phyloP scores from a whole-genome alignment of 2,888 invertebrate genomes.

The Parnassius mnemosyne region DNA sequence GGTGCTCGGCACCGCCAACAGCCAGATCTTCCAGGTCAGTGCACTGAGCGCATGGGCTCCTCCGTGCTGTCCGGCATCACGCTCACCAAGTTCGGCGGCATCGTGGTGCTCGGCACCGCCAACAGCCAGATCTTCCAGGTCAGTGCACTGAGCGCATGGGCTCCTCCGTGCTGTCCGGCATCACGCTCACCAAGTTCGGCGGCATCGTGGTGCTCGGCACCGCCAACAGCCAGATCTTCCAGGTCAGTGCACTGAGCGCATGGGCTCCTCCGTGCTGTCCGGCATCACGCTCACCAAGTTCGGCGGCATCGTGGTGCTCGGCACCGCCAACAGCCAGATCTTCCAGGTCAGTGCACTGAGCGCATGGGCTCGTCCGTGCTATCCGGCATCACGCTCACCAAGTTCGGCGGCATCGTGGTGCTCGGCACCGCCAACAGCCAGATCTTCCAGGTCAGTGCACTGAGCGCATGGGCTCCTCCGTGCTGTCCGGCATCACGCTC shows the following conservation, averaged over 20 bases:
- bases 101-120: too few species aligned
- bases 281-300: constrained; percentile 99
- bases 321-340: constrained; percentile 98
- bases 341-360: constrained; percentile 83
- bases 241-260: constrained; percentile 80
- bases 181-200: constrained; percentile 98
- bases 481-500: too few species aligned
- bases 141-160: constrained; percentile 92
- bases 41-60: too few species aligned
- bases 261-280: constrained; percentile 97
- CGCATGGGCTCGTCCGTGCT: constrained; percentile 98
- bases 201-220: constrained; percentile 98
- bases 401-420: constrained; percentile 98
- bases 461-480: constrained; percentile 46
- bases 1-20: too few species aligned
- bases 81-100: too few species aligned
- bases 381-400: constrained; percentile 98
- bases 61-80: too few species aligned
- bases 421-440: constrained; percentile 98
- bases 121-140: too few species aligned
- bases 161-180: constrained; percentile 97
- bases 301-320: constrained; percentile 97
- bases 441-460: constrained; percentile 87
- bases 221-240: constrained; percentile 98
- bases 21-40: too few species aligned